Percentiles rank a stretch among this genome's conserved stretches.
These are phyloP conservation scores for Chrysina gloriosa DNA, from an alignment of 2,888 invertebrate species.

Conservation along the genomic window DNA sequence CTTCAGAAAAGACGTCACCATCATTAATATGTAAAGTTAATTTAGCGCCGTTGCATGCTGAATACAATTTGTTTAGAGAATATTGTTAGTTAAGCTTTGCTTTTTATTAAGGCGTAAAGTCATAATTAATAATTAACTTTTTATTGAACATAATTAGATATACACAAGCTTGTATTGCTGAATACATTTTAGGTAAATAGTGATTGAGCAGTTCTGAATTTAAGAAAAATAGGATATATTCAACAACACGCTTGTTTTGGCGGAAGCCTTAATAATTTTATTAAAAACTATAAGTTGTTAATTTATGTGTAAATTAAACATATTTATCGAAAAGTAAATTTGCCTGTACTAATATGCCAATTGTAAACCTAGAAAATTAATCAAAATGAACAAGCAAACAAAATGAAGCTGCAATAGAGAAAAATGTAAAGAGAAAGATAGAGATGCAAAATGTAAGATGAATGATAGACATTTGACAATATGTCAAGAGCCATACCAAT, in stretches of 20 bases:
- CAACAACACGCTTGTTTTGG: constrained; percentile 16
- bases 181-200: constrained; percentile 5
- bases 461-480: constrained; percentile 47
- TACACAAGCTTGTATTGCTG: constrained; percentile 21
- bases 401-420: constrained; percentile 41
- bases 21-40: constrained; percentile 25
- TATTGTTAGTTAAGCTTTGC: constrained; percentile 41
- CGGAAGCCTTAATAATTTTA: constrained; percentile 28
- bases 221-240: not conserved
- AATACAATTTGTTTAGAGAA: constrained; percentile 36
- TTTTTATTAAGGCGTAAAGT: constrained; percentile 40
- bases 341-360: constrained; percentile 37
- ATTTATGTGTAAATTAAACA: constrained; percentile 38
- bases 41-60: constrained; percentile 32
- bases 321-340: constrained; percentile 35
- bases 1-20: constrained; percentile 63
- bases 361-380: constrained; percentile 40
- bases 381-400: constrained; percentile 41
- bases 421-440: constrained; percentile 39
- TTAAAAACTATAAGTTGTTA: constrained; percentile 36
- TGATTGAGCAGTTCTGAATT: not conserved
- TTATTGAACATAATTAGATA: constrained; percentile 32
- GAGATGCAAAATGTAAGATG: constrained; percentile 45
- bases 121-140: constrained; percentile 26
- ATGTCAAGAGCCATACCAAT: constrained; percentile 74